Evolutionary conservation across 2,888 invertebrate genomes (phyloP), one percentile per base, ranked within the genome.

Genomic region (Amphipoea lucens): DNA sequence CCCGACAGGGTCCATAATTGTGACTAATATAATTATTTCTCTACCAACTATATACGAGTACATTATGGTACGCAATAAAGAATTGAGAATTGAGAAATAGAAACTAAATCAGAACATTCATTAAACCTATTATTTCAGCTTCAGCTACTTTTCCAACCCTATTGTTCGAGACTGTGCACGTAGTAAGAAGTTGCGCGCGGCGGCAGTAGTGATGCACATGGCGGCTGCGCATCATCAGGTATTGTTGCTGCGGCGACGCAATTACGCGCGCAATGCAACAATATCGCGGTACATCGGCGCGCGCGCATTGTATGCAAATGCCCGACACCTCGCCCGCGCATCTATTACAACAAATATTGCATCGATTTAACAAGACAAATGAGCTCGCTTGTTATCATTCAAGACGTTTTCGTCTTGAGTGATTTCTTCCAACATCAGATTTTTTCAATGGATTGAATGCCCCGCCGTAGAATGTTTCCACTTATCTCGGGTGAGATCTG

Each of bases 231-330:
- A 77, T 80, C 84, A 74, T 60, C 83, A 72, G 63, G 60, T 40
- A 66, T 63, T 71, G 76, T 60, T 29, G 69, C 76, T 40, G 69
- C 74, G 57, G 23, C 72, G 66, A 62, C 74, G 78, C 88, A 88
- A 87, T 91, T 89, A 90, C 85, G 78, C 48, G 79, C 86, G 62
- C 86, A 87, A 81, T 79, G 79, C 82, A 76, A 87, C 89, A 89
- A 86, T 88, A 91, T 86, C 82, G 82, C 81, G 80, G 60, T 60
- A 76, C 70, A 84, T 80, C 78, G 71, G 72, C 78, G 81, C 82
- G 81, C 87, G 87, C 88, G 91, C 91, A 94, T 94, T 94, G 94
- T 94, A 94, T 94, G 94, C 90, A 90, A 92, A 94, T 93, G 71
- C 23, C 75, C 75, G 82, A 89, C 88, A 88, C 88, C 84, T 83